These are phyloP conservation scores for Drosophila prosaltans DNA, from an alignment of 1,140 invertebrate genomes.

Conservation along the genomic window DNA sequence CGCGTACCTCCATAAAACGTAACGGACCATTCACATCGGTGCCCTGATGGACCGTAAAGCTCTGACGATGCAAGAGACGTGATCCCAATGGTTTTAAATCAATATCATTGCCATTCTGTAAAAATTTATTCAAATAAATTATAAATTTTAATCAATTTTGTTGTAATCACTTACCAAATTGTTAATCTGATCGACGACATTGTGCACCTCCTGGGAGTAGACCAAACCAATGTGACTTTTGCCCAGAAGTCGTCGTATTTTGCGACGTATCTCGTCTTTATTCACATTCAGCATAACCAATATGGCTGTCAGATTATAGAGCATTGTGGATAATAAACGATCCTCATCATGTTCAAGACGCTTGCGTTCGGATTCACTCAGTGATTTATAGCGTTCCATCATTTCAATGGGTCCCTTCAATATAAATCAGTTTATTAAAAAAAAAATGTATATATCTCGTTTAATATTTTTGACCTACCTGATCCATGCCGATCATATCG, in stretches of 20 bases:
- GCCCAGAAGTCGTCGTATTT: constrained; percentile 96
- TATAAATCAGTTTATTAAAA: too few species aligned
- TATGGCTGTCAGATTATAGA: constrained; percentile 98
- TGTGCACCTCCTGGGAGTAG: constrained; percentile 98
- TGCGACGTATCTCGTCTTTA: constrained; percentile 93
- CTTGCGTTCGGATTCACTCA: constrained; percentile 97
- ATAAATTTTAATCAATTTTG: not conserved
- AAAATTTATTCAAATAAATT: not conserved
- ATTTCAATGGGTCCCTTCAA: constrained; percentile 94
- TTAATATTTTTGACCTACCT: constrained; percentile 82
- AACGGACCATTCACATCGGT: constrained; percentile 95
- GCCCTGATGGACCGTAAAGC: constrained; percentile 98
- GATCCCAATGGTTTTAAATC: constrained; percentile 96
- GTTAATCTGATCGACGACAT: constrained; percentile 96
- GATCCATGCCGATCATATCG: constrained; percentile 99
- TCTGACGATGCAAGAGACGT: constrained; percentile 96
- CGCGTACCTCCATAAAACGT: constrained; percentile 98
- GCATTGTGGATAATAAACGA: constrained; percentile 95
- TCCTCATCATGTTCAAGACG: constrained; percentile 99
- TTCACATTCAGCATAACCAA: constrained; percentile 97
- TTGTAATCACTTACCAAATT: constrained; percentile 89
- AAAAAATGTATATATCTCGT: not conserved
- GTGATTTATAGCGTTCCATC: constrained; percentile 98
- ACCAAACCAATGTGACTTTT: constrained; percentile 99
- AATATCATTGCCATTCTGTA: constrained; percentile 96